These are phyloP conservation scores for Borostomias antarcticus DNA, from an alignment of 2,797 vertebrate genomes.

Conservation along the genomic window DNA sequence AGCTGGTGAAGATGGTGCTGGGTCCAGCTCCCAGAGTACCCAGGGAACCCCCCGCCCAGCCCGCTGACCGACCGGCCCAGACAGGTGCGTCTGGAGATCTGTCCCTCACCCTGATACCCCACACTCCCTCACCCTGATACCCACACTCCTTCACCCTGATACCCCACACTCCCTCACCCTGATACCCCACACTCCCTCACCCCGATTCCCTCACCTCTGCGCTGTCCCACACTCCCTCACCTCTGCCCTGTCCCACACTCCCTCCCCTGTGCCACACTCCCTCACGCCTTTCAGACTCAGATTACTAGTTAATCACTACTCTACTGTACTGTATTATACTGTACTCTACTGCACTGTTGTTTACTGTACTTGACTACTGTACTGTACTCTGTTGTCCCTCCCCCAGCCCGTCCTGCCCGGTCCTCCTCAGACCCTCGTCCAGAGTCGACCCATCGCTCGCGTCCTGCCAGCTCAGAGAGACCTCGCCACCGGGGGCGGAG, in stretches of 20 bases:
- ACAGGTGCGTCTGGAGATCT: slow-evolving; percentile 69
- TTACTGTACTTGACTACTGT: neutral
- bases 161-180: neutral
- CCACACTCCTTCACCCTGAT: neutral
- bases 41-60: slow-evolving; percentile 52
- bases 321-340: neutral
- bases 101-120: slow-evolving; percentile 13
- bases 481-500: slow-evolving; percentile 28
- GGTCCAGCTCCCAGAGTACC: slow-evolving; percentile 80
- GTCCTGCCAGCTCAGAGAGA: slow-evolving; percentile 57
- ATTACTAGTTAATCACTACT: neutral
- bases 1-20: slow-evolving; percentile 89
- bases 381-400: slow-evolving; percentile 1
- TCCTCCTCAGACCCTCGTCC: slow-evolving; percentile 56
- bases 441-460: slow-evolving; percentile 44
- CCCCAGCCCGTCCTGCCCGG: slow-evolving; percentile 54
- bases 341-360: neutral
- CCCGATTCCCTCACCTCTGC: neutral
- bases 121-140: neutral
- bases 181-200: neutral
- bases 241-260: neutral
- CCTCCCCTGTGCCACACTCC: neutral
- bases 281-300: neutral
- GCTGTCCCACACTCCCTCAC: neutral
- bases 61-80: slow-evolving; percentile 71